phyloP scores from a whole-genome alignment of 2,888 invertebrate species.

The Orchesella flavescens region DNA sequence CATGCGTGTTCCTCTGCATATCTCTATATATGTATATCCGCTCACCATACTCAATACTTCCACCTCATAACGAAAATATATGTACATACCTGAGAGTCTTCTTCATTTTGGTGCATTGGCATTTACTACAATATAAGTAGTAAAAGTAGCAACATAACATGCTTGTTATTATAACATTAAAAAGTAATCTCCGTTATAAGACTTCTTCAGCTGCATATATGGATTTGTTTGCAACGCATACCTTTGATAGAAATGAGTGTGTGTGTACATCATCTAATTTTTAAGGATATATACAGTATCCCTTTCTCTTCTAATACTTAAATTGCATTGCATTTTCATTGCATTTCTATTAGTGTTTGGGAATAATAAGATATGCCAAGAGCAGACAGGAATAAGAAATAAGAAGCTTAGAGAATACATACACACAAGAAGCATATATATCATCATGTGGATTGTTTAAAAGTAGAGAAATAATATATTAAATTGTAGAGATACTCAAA shows the following conservation, averaged over 20 bases:
- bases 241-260: slow-evolving; percentile 23
- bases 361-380: slow-evolving; percentile 34
- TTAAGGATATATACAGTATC: slow-evolving; percentile 15
- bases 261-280: background rate
- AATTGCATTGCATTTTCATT: slow-evolving; percentile 51
- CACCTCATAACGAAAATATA: slow-evolving; percentile 7
- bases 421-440: background rate
- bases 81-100: background rate
- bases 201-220: slow-evolving; percentile 14
- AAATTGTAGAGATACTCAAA: background rate
- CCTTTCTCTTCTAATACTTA: slow-evolving; percentile 17
- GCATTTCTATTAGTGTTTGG: slow-evolving; percentile 37
- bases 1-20: slow-evolving; percentile 39
- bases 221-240: background rate
- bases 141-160: slow-evolving; percentile 13
- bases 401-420: background rate
- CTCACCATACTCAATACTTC: no score
- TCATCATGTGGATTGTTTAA: background rate
- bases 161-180: slow-evolving; percentile 43
- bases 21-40: slow-evolving; percentile 25
- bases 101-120: slow-evolving; percentile 37
- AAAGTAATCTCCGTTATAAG: slow-evolving; percentile 58
- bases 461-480: background rate
- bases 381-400: slow-evolving; percentile 37
- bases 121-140: slow-evolving; percentile 25